Evolutionary conservation across 2,888 invertebrate genomes (phyloP).

Genomic region (Lysandra bellargus): DNA sequence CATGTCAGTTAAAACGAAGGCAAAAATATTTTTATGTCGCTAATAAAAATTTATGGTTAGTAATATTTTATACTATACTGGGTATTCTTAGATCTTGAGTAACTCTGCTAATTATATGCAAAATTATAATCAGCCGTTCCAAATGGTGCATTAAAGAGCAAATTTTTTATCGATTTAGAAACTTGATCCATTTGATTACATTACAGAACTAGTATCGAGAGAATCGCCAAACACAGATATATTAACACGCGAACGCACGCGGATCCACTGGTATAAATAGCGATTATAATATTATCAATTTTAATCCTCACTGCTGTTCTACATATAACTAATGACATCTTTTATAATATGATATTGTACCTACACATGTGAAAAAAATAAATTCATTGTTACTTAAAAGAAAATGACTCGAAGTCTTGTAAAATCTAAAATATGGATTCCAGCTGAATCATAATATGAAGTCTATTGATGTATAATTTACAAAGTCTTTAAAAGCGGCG

Average conservation of each 20-base stretch:
- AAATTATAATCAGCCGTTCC: background rate
- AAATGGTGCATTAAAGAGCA: constrained; percentile 27
- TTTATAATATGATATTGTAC: too few species aligned
- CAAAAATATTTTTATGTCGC: background rate
- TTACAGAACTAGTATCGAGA: constrained; percentile 35
- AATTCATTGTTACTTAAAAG: too few species aligned
- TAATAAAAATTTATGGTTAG: background rate
- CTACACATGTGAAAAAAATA: too few species aligned
- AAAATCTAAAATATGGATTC: too few species aligned
- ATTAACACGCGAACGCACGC: constrained; percentile 36
- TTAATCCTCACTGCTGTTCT: background rate
- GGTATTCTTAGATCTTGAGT: background rate
- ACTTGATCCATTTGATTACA: constrained; percentile 22
- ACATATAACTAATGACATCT: too few species aligned
- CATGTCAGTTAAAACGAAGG: background rate
- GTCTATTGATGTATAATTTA: background rate
- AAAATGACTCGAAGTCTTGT: too few species aligned
- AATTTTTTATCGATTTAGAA: constrained; percentile 30
- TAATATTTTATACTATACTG: background rate
- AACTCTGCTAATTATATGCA: constrained; percentile 25
- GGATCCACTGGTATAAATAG: constrained; percentile 1
- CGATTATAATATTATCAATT: background rate
- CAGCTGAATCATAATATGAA: too few species aligned
- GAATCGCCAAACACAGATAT: constrained; percentile 37
- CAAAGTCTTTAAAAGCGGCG: background rate